Percentiles rank a stretch among this genome's conserved stretches.
Conservation (phyloP, 1,140 invertebrate species). For the Caligus rogercresseyi region DNA sequence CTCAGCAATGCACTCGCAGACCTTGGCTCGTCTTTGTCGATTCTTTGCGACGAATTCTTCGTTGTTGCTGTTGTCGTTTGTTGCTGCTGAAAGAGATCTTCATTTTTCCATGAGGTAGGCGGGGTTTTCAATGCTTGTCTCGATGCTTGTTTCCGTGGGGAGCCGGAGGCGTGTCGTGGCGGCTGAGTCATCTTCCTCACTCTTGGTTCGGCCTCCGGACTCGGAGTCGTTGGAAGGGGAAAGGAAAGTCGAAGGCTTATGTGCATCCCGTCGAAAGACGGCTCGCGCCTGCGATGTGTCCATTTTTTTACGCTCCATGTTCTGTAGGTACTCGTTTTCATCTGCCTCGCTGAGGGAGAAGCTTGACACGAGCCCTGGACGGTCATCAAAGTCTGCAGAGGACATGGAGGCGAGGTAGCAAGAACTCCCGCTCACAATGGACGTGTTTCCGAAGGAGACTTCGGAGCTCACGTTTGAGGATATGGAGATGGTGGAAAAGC, state of each 20-base stretch:
- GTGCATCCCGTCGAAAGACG: not conserved
- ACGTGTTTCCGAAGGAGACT: conserved; percentile 10
- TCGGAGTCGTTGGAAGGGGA: not conserved
- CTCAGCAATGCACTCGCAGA: conserved; percentile 38
- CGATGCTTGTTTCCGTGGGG: conserved; percentile 6
- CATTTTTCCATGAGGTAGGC: not conserved
- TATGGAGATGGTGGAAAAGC: conserved; percentile 19
- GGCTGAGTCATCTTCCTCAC: not conserved
- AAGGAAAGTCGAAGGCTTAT: not conserved
- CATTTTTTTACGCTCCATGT: not conserved
- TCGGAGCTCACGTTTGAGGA: conserved; percentile 18
- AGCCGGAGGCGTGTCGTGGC: not conserved
- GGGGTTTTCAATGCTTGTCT: conserved; percentile 4
- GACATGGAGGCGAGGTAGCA: conserved; percentile 21
- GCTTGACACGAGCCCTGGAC: conserved; percentile 5
- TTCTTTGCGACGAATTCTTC: not conserved
- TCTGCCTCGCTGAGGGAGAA: conserved; percentile 16
- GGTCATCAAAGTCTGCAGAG: conserved; percentile 18
- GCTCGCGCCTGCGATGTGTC: not conserved
- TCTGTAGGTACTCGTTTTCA: conserved; percentile 18
- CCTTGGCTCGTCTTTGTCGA: conserved; percentile 23
- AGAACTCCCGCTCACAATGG: conserved; percentile 9
- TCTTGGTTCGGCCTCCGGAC: not conserved
- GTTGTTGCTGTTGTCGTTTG: not conserved
- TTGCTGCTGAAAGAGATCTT: no score